Percentiles rank a stretch among this genome's conserved stretches.
These are phyloP conservation scores for Pherbina coryleti DNA, from an alignment of 2,888 invertebrate genomes.

Conservation along the genomic window DNA sequence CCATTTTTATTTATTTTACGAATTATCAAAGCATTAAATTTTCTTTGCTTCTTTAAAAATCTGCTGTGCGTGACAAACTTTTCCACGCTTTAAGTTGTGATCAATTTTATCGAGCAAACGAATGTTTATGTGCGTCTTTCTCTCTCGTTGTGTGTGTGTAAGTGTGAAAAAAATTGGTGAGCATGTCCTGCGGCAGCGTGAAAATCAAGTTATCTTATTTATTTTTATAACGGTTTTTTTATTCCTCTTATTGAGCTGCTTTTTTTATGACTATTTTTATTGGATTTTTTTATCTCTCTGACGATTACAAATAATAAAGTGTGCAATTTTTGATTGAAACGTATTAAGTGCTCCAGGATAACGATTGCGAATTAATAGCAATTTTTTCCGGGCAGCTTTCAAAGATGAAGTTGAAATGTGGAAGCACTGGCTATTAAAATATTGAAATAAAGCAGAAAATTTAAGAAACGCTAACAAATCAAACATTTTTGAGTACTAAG, in stretches of 20 bases:
- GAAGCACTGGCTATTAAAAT: no score
- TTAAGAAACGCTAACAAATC: no score
- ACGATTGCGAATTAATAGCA: no score
- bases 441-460: no score
- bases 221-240: not conserved
- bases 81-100: not conserved
- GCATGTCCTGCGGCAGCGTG: not conserved
- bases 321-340: conserved; percentile 12
- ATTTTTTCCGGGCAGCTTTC: no score
- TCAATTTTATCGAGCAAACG: no score
- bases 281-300: not conserved
- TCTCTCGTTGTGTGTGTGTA: not conserved
- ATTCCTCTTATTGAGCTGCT: not conserved
- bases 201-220: not conserved
- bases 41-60: not conserved
- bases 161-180: not conserved
- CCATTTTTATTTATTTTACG: not conserved
- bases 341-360: not conserved
- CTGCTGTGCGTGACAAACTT: conserved; percentile 18
- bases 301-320: not conserved
- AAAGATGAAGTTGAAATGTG: no score
- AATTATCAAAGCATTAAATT: not conserved
- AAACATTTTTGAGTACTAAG: no score
- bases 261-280: not conserved
- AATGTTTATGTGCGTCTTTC: no score